Percentiles rank a stretch among this genome's conserved stretches.
These are phyloP conservation scores for Nasonia oneida DNA, from an alignment of 2,888 invertebrate genomes.

Conservation along the genomic window DNA sequence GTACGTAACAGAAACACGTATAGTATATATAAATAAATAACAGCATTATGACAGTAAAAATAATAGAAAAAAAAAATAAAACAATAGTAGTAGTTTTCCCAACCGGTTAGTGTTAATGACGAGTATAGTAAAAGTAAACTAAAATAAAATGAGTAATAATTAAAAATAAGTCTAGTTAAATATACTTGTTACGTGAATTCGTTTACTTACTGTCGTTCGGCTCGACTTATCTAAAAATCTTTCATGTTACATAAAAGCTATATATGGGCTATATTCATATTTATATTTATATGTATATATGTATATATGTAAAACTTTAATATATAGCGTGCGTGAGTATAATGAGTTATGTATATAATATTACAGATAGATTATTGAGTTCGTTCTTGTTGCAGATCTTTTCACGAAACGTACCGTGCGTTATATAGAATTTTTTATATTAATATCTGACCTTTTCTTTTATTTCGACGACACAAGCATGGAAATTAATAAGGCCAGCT, in stretches of 20 bases:
- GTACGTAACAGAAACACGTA: slow-evolving; percentile 63
- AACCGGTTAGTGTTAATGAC: slow-evolving; percentile 69
- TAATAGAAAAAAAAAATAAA: slow-evolving; percentile 34
- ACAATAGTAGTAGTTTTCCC: slow-evolving; percentile 57
- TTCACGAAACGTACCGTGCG: slow-evolving; percentile 62
- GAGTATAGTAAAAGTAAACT: slow-evolving; percentile 64
- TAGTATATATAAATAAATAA: slow-evolving; percentile 65
- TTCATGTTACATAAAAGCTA: slow-evolving; percentile 76
- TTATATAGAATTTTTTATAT: slow-evolving; percentile 45
- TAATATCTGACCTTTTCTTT: background rate
- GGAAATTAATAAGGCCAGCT: slow-evolving; percentile 51
- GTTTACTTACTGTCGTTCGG: slow-evolving; percentile 78
- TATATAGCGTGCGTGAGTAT: slow-evolving; percentile 62
- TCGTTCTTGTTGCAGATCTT: slow-evolving; percentile 71
- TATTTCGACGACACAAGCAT: slow-evolving; percentile 48
- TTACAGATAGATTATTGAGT: slow-evolving; percentile 62
- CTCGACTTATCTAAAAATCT: slow-evolving; percentile 76
- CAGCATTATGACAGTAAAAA: slow-evolving; percentile 57
- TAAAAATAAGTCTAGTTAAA: slow-evolving; percentile 67
- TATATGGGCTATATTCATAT: slow-evolving; percentile 50
- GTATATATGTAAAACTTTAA: slow-evolving; percentile 55
- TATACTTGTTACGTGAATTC: slow-evolving; percentile 74
- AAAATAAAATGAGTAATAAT: slow-evolving; percentile 63
- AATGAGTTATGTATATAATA: slow-evolving; percentile 58
- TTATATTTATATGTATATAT: slow-evolving; percentile 44